Percentiles rank a stretch among this genome's conserved stretches.
Conservation (phyloP, 2,797 vertebrate genomes). For the Heliangelus exortis region DNA sequence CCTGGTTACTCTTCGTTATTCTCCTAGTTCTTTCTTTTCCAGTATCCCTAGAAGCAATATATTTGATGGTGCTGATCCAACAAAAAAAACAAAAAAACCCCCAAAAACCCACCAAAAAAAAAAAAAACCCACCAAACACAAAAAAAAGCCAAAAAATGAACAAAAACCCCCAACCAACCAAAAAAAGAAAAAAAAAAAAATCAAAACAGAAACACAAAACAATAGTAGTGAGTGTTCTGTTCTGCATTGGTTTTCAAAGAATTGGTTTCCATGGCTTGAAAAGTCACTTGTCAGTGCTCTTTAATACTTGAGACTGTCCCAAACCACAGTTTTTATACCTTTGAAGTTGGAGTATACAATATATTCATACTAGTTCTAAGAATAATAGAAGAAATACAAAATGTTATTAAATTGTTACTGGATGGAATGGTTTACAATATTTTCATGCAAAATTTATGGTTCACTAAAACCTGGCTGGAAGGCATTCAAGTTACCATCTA, state of each 20-base stretch:
- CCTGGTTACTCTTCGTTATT: background rate
- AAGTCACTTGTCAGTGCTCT: background rate
- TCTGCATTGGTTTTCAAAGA: background rate
- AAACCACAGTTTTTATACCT: background rate
- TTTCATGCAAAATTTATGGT: background rate
- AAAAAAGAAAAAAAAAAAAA: too few species aligned
- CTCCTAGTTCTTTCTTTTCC: background rate
- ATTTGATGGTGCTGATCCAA: background rate
- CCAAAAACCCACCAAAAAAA: too few species aligned
- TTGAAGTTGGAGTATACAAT: background rate
- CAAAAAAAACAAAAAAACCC: background rate
- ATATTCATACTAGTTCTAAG: background rate
- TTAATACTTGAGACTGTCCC: background rate
- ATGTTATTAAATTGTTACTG: background rate
- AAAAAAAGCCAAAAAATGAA: too few species aligned
- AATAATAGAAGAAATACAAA: background rate
- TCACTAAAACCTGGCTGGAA: background rate
- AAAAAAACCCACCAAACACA: too few species aligned
- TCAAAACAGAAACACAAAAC: too few species aligned
- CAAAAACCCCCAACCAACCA: too few species aligned
- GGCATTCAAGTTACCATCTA: background rate
- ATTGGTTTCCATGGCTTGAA: background rate
- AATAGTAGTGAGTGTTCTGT: background rate
- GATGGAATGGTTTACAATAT: background rate
- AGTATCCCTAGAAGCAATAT: background rate